Evolutionary conservation across 1,140 invertebrate species (phyloP).

Genomic region (Palaemon carinicauda): DNA sequence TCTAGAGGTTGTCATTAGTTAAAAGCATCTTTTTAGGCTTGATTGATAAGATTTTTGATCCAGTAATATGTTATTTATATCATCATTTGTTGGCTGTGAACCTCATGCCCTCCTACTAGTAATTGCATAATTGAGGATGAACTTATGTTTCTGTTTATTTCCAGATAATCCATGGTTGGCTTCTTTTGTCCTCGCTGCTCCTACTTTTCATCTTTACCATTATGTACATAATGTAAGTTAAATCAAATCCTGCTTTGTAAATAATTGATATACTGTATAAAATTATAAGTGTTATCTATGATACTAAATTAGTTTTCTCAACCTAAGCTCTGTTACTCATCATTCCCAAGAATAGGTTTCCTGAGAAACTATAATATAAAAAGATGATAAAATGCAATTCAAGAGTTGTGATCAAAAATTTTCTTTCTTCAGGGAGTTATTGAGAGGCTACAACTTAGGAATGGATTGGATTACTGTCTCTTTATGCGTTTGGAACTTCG

Average conservation of each 20-base stretch:
- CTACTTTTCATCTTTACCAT: conserved; percentile 94
- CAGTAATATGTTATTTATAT: no score
- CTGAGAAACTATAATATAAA: background rate
- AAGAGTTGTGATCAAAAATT: background rate
- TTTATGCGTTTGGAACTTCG: conserved; percentile 98
- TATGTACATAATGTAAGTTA: conserved; percentile 90
- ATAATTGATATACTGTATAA: no score
- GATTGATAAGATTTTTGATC: no score
- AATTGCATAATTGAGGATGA: background rate
- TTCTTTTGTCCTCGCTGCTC: conserved; percentile 94
- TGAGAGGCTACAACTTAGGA: conserved; percentile 93
- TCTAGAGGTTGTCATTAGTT: no score
- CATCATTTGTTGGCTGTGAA: no score
- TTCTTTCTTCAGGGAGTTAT: conserved; percentile 79
- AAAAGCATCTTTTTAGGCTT: no score
- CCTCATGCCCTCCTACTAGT: no score
- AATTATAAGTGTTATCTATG: no score
- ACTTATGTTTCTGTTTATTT: conserved; percentile 33
- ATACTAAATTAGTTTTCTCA: no score
- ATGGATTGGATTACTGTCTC: conserved; percentile 92
- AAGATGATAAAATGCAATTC: background rate
- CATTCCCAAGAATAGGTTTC: no score
- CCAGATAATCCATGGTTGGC: conserved; percentile 90
- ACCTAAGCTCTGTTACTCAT: no score
- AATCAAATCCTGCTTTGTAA: background rate